phyloP scores from a whole-genome alignment of 2,888 invertebrate species.

The Icerya purchasi region DNA sequence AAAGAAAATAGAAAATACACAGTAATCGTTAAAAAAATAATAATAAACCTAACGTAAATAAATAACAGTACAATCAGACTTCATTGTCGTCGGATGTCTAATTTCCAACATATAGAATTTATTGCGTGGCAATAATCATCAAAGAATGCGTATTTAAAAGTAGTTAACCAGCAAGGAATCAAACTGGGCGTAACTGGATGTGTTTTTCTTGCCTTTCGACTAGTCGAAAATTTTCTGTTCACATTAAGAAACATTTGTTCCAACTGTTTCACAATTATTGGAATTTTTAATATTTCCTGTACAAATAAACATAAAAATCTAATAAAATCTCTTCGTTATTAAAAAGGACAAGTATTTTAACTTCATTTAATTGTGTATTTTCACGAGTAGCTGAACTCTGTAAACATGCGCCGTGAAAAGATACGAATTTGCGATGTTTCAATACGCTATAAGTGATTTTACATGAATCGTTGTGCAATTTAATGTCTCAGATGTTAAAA shows the following conservation, averaged over 20 bases:
- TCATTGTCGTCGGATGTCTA: no score
- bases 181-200: not conserved
- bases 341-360: no score
- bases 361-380: no score
- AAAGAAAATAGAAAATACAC: no score
- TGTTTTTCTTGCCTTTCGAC: not conserved
- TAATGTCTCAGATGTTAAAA: no score
- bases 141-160: not conserved
- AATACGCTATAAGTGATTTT: no score
- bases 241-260: not conserved
- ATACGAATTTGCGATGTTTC: not conserved
- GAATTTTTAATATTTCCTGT: not conserved
- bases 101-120: not conserved
- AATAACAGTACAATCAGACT: no score
- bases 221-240: not conserved
- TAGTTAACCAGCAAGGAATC: not conserved
- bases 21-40: no score
- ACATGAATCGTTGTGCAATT: no score
- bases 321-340: no score
- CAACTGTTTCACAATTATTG: not conserved
- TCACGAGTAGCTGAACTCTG: not conserved
- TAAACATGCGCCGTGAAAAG: not conserved
- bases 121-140: not conserved
- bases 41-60: no score
- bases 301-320: not conserved